Conservation (phyloP, 1,140 invertebrate species). For the Geopemphigus sp. region DNA sequence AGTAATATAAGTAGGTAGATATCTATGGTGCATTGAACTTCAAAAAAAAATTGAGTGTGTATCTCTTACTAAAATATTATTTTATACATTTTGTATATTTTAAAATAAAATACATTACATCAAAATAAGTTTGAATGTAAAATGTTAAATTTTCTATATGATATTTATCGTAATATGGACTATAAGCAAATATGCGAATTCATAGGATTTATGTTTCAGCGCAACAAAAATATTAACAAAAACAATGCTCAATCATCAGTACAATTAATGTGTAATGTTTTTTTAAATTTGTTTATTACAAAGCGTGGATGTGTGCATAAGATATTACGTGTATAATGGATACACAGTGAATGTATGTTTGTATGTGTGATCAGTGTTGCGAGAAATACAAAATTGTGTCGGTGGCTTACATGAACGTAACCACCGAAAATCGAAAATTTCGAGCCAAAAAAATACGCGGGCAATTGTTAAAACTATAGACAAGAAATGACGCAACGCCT, state of each 20-base stretch:
- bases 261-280: not conserved
- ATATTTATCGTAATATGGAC: too few species aligned
- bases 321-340: not conserved
- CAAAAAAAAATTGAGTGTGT: too few species aligned
- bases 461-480: not conserved
- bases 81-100: too few species aligned
- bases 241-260: slow-evolving; percentile 7
- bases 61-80: too few species aligned
- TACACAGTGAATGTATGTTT: too few species aligned
- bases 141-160: too few species aligned
- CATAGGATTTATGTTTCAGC: too few species aligned
- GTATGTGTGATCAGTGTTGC: not conserved
- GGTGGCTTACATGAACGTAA: not conserved
- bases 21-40: too few species aligned
- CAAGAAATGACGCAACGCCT: not conserved
- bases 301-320: not conserved
- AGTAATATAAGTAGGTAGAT: too few species aligned
- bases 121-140: too few species aligned
- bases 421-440: not conserved
- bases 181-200: too few species aligned
- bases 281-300: not conserved
- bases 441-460: not conserved
- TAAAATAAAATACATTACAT: too few species aligned
- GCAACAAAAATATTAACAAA: not conserved
- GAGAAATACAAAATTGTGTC: slow-evolving; percentile 13